Conservation (phyloP, 1,140 invertebrate genomes). For the Drosophila ercepeae region DNA sequence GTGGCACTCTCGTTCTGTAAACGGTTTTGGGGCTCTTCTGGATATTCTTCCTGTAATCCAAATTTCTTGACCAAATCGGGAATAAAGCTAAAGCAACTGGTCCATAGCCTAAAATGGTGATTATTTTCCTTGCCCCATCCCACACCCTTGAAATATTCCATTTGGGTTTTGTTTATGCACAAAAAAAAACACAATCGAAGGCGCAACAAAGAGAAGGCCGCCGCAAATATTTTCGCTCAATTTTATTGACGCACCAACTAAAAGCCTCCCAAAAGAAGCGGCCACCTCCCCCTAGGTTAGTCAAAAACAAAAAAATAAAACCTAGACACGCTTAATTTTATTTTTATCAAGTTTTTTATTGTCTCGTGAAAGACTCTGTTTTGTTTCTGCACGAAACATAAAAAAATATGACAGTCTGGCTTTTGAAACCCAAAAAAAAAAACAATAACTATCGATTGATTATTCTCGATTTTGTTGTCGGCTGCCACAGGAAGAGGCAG, state of each 20-base stretch:
- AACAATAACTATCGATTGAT: conserved; percentile 42
- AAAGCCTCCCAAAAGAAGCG: conserved; percentile 30
- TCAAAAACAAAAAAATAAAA: background rate
- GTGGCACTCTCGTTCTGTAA: background rate
- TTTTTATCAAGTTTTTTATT: conserved; percentile 54
- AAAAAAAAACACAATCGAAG: conserved; percentile 26
- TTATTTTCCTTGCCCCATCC: background rate
- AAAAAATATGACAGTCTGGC: background rate
- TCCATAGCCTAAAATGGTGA: background rate
- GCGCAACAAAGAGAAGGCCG: conserved; percentile 34
- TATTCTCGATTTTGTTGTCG: conserved; percentile 12
- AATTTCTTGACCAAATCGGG: background rate
- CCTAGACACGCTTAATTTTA: conserved; percentile 40
- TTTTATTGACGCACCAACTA: conserved; percentile 47
- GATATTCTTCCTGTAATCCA: background rate
- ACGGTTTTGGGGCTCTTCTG: conserved; percentile 32
- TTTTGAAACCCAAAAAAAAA: background rate
- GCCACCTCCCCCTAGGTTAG: background rate
- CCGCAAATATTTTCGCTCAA: conserved; percentile 52
- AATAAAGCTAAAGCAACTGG: too few species aligned
- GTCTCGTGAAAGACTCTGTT: conserved; percentile 46
- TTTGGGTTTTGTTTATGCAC: conserved; percentile 35
- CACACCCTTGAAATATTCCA: conserved; percentile 14
- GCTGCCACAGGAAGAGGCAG: background rate
- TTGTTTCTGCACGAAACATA: conserved; percentile 28